phyloP scores from a whole-genome alignment of 37 sponge, comb jelly and placozoan genomes.

The Petrosia ficiformis region DNA sequence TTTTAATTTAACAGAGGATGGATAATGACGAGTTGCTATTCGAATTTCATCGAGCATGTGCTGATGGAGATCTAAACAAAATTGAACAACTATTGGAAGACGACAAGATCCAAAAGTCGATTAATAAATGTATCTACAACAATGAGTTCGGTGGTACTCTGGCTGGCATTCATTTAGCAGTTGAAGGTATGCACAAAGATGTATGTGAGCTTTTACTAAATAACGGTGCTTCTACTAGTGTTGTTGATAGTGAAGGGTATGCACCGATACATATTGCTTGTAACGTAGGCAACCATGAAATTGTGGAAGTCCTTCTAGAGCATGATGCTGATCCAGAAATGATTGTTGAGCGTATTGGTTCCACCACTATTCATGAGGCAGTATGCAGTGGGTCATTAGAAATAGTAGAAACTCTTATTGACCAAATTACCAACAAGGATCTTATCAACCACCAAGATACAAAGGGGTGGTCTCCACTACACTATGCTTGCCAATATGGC shows the following conservation, averaged over 20 bases:
- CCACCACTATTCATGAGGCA: constrained; percentile 75
- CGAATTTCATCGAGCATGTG: constrained; percentile 19
- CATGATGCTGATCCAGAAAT: constrained; percentile 50
- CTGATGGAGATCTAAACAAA: constrained; percentile 49
- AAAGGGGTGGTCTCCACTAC: constrained; percentile 76
- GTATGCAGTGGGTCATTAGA: constrained; percentile 65
- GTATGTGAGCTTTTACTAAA: constrained; percentile 52
- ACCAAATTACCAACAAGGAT: constrained; percentile 18
- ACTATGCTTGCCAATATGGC: constrained; percentile 82
- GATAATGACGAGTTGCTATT: neutral
- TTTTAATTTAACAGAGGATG: neutral
- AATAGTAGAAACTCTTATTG: constrained; percentile 44
- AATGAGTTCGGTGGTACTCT: constrained; percentile 36
- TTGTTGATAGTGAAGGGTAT: constrained; percentile 71
- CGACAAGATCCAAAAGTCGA: constrained; percentile 49
- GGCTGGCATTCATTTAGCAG: constrained; percentile 64
- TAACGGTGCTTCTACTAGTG: constrained; percentile 47
- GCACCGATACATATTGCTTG: constrained; percentile 73
- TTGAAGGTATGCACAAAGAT: constrained; percentile 53
- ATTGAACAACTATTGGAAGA: constrained; percentile 68
- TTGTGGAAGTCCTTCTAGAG: constrained; percentile 54
- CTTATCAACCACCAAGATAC: constrained; percentile 32
- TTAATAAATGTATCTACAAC: constrained; percentile 54
- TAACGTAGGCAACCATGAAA: constrained; percentile 51
- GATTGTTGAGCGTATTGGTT: constrained; percentile 34